Evolutionary conservation across 1,140 invertebrate species (phyloP).

Genomic region (Lepidurus couesii): DNA sequence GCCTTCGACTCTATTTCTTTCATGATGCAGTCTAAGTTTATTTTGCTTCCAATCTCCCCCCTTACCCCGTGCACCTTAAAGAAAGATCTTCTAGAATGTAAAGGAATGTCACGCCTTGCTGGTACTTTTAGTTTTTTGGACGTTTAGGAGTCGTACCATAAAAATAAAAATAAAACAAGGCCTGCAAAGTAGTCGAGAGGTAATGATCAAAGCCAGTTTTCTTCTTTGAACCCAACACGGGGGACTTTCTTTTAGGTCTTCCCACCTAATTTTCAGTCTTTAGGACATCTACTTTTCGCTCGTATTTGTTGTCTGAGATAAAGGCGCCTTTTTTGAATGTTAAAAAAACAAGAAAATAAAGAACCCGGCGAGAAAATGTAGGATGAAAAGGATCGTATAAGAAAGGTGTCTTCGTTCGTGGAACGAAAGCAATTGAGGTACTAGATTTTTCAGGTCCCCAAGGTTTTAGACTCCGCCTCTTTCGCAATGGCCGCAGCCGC

Average conservation of each 20-base stretch:
- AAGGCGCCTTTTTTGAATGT: too few species aligned
- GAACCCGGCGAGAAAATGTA: neutral
- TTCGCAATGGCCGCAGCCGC: slow-evolving; percentile 4
- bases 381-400: neutral
- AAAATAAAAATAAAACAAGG: neutral
- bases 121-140: neutral
- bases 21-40: too few species aligned
- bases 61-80: neutral
- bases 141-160: neutral
- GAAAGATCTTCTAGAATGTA: neutral
- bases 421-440: too few species aligned
- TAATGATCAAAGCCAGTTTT: neutral
- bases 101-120: slow-evolving; percentile 9
- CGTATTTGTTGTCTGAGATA: too few species aligned
- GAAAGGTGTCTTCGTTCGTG: too few species aligned
- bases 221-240: neutral
- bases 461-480: neutral
- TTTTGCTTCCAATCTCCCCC: too few species aligned
- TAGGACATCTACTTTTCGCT: too few species aligned
- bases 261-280: neutral
- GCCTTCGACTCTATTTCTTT: too few species aligned
- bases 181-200: neutral
- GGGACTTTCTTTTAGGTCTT: neutral
- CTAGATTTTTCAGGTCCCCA: too few species aligned
- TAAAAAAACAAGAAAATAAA: too few species aligned